Evolutionary conservation across 2,113 vertebrate genomes (phyloP).

Genomic region (Phodopus roborovskii): DNA sequence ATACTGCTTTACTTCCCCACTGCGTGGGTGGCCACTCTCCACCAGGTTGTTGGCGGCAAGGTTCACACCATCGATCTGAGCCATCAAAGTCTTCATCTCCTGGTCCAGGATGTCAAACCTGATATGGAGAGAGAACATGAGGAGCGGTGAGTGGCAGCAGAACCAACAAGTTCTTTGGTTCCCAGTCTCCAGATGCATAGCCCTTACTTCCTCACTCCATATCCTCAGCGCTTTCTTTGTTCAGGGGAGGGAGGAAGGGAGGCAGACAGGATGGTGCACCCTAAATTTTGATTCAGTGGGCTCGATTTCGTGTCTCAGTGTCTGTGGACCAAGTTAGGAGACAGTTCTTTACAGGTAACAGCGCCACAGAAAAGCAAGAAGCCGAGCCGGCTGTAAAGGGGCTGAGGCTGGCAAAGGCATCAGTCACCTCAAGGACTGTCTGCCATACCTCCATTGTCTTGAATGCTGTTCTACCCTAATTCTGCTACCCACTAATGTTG

Average conservation of each 20-base stretch:
- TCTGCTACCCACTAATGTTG: background rate
- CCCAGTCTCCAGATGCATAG: background rate
- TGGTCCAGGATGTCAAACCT: conserved; percentile 94
- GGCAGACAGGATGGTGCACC: background rate
- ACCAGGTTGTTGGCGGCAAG: conserved; percentile 91
- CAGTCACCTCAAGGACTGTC: background rate
- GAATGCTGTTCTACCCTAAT: background rate
- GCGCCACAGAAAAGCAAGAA: background rate
- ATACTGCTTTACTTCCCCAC: conserved; percentile 91
- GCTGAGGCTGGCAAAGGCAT: background rate
- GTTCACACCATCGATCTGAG: conserved; percentile 91
- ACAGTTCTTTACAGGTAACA: background rate
- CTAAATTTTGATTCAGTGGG: background rate
- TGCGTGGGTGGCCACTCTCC: conserved; percentile 93
- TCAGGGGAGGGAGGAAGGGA: background rate
- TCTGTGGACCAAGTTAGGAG: background rate
- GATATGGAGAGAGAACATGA: conserved; percentile 6
- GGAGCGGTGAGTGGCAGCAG: background rate
- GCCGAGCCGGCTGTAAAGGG: background rate
- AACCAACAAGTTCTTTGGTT: background rate
- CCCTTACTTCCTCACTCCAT: background rate
- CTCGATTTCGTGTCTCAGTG: background rate
- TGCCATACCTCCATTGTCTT: background rate
- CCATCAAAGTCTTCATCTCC: conserved; percentile 92
- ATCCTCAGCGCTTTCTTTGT: background rate